Evolutionary conservation across 2,113 vertebrate species (phyloP).

Genomic region (Baryphthengus martii): DNA sequence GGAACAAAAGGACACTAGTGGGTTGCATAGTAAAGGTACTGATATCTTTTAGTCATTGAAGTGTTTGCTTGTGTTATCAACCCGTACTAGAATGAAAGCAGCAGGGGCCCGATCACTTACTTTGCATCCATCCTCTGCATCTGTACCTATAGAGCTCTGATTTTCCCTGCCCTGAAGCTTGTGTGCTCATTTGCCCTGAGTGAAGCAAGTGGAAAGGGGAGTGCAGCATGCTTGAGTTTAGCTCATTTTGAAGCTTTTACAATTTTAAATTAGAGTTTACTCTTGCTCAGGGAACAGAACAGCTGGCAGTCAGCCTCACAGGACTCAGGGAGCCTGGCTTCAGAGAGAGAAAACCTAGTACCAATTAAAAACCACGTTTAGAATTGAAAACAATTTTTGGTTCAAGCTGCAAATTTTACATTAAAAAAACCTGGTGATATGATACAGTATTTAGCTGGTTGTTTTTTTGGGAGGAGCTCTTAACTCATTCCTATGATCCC

Average conservation of each 20-base stretch:
- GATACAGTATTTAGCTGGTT: neutral
- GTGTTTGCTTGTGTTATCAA: constrained; percentile 7
- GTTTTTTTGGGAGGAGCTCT: neutral
- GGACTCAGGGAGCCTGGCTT: constrained; percentile 11
- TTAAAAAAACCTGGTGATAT: neutral
- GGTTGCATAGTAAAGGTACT: neutral
- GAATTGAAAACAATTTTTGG: constrained; percentile 22
- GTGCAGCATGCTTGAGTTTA: constrained; percentile 3
- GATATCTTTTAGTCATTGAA: neutral
- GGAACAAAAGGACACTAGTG: neutral
- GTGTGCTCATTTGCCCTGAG: neutral
- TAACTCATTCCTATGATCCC: neutral
- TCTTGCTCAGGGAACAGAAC: constrained; percentile 40
- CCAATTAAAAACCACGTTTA: constrained; percentile 47
- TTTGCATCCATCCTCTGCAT: neutral
- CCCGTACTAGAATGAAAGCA: neutral
- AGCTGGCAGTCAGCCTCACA: constrained; percentile 37
- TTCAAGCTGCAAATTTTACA: too few species aligned
- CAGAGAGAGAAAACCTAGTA: constrained; percentile 1
- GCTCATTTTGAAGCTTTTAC: constrained; percentile 23
- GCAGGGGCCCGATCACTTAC: neutral
- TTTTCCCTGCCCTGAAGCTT: neutral
- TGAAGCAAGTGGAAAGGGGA: neutral
- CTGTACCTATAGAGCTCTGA: neutral
- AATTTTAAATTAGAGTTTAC: constrained; percentile 35